These are phyloP conservation scores for Chironomus striatipennis DNA, from an alignment of 1,140 invertebrate species.

Conservation along the genomic window DNA sequence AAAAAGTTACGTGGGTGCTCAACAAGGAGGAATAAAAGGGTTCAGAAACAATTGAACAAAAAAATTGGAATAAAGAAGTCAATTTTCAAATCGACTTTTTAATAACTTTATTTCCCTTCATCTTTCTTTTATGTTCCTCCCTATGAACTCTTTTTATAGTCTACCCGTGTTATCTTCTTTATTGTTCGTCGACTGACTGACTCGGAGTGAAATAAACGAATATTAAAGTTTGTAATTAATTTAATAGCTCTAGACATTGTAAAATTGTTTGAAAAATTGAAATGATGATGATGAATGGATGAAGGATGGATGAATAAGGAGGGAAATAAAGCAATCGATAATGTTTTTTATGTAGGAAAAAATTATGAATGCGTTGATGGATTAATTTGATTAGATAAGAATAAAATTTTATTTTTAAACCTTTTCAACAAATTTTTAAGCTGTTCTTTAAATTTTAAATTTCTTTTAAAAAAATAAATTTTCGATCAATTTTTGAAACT, in stretches of 20 bases:
- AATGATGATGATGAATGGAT: no score
- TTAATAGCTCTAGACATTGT: slow-evolving; percentile 12
- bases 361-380: no score
- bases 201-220: background rate
- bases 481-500: no score
- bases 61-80: background rate
- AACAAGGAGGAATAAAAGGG: background rate
- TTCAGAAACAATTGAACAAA: no score
- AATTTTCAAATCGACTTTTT: background rate
- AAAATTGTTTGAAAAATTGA: background rate
- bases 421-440: no score
- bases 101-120: slow-evolving; percentile 5
- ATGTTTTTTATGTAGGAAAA: no score
- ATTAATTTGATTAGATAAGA: no score
- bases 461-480: no score
- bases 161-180: background rate
- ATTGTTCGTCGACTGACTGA: background rate
- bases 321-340: no score
- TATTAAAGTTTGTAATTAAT: slow-evolving; percentile 15
- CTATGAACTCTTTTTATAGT: background rate
- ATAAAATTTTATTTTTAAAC: no score
- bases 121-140: background rate
- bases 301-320: no score
- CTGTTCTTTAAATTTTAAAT: no score
- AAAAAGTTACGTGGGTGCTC: background rate